Evolutionary conservation across 2,888 invertebrate genomes (phyloP).

Genomic region (Polymixis flavicincta): DNA sequence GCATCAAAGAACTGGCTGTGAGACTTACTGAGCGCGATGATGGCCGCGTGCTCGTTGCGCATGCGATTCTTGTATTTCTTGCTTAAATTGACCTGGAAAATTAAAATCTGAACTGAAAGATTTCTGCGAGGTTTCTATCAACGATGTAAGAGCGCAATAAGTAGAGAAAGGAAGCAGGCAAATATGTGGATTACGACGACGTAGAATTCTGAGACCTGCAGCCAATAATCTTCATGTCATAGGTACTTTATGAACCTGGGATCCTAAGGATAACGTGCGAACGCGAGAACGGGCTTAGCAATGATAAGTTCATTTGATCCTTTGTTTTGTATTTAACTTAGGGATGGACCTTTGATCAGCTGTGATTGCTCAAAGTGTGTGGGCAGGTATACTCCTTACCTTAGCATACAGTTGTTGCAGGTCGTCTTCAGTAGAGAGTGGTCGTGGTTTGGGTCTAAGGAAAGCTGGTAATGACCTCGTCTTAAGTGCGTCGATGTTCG

Average conservation of each 20-base stretch:
- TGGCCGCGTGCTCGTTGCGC: conserved; percentile 95
- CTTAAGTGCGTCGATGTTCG: conserved; percentile 86
- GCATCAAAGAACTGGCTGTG: conserved; percentile 93
- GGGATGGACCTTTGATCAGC: not conserved
- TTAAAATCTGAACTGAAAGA: not conserved
- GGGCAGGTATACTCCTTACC: conserved; percentile 77
- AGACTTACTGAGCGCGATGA: conserved; percentile 94
- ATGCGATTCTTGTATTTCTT: conserved; percentile 95
- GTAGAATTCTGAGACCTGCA: not conserved
- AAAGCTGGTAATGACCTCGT: conserved; percentile 94
- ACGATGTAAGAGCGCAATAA: not conserved
- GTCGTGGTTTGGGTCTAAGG: conserved; percentile 93
- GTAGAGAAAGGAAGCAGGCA: not conserved
- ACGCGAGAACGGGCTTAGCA: not conserved
- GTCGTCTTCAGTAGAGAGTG: conserved; percentile 93
- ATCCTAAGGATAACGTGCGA: not conserved
- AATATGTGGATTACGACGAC: not conserved
- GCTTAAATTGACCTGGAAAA: conserved; percentile 92
- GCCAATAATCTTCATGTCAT: not conserved
- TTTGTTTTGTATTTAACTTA: not conserved
- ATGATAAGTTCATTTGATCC: no score
- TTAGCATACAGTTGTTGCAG: conserved; percentile 93
- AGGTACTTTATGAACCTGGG: no score
- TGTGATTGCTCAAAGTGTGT: no score
- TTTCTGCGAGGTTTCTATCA: no score